Evolutionary conservation across 53 echinoderm and acorn worm genomes (phyloP).

Genomic region (Stichopus horrens): DNA sequence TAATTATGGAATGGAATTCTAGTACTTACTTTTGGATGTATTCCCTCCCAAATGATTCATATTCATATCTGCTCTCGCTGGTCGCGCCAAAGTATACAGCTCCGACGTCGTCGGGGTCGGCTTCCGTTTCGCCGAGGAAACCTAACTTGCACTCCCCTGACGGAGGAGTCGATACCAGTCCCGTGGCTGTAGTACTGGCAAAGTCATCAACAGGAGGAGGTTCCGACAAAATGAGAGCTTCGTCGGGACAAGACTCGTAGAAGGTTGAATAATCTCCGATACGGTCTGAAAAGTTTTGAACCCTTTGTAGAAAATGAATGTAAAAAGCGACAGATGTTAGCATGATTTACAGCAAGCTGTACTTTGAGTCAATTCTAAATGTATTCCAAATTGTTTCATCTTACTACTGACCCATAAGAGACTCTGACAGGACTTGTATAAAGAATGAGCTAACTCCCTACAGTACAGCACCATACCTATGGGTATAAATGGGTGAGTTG

Average conservation of each 20-base stretch:
- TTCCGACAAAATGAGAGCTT: neutral
- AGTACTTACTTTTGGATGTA: constrained; percentile 52
- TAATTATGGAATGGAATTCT: neutral
- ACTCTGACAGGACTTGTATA: too few relatives aligned
- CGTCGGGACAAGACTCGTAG: constrained; percentile 6
- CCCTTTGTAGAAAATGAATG: neutral
- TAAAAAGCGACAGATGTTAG: neutral
- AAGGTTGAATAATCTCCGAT: neutral
- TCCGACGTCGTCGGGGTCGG: constrained; percentile 61
- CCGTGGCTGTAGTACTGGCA: neutral
- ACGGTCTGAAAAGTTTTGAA: constrained; percentile 29
- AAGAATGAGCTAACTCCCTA: too few relatives aligned
- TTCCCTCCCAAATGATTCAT: constrained; percentile 33
- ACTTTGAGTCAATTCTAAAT: too few relatives aligned
- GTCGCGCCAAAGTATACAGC: constrained; percentile 80
- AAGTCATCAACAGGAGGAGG: neutral
- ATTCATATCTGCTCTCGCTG: constrained; percentile 64
- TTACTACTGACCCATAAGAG: too few relatives aligned
- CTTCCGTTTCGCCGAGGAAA: neutral
- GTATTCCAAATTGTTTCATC: too few relatives aligned
- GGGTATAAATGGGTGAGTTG: too few relatives aligned
- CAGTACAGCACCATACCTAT: too few relatives aligned
- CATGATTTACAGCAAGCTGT: too few relatives aligned
- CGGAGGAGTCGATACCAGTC: neutral
- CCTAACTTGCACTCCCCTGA: constrained; percentile 9